phyloP scores from a whole-genome alignment of 1,140 invertebrate genomes.

The Drosophila subobscura region DNA sequence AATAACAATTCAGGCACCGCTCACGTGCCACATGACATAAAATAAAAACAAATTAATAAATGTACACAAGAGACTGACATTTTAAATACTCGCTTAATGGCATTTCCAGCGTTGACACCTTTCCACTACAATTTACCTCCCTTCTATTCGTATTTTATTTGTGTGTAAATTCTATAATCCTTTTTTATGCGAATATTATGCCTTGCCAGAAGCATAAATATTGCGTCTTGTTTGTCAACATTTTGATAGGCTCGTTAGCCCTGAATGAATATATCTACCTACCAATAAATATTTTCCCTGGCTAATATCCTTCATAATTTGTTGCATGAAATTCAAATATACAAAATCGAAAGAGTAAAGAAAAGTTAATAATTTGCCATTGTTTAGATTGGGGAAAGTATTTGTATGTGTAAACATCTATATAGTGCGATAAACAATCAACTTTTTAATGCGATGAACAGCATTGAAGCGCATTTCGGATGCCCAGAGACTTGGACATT shows the following conservation, averaged over 20 bases:
- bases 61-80: slow-evolving; percentile 17
- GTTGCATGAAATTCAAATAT: slow-evolving; percentile 17
- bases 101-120: slow-evolving; percentile 39
- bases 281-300: slow-evolving; percentile 2
- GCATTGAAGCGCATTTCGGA: slow-evolving; percentile 54
- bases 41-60: slow-evolving; percentile 55
- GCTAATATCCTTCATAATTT: slow-evolving; percentile 13
- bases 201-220: slow-evolving; percentile 50
- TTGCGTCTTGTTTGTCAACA: slow-evolving; percentile 38
- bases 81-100: slow-evolving; percentile 45
- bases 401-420: slow-evolving; percentile 22
- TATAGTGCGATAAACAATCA: slow-evolving; percentile 57
- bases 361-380: slow-evolving; percentile 67
- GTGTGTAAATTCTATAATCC: slow-evolving; percentile 13
- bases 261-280: slow-evolving; percentile 20
- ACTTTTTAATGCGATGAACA: slow-evolving; percentile 63
- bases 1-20: slow-evolving; percentile 21
- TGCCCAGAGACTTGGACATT: slow-evolving; percentile 54
- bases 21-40: slow-evolving; percentile 49
- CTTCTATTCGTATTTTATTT: slow-evolving; percentile 23
- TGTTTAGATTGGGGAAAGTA: slow-evolving; percentile 67
- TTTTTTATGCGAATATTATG: slow-evolving; percentile 38
- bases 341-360: slow-evolving; percentile 16
- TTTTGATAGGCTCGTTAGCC: slow-evolving; percentile 11
- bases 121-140: slow-evolving; percentile 19